Conservation (phyloP, 2,888 invertebrate genomes). For the Acrobasis suavella region DNA sequence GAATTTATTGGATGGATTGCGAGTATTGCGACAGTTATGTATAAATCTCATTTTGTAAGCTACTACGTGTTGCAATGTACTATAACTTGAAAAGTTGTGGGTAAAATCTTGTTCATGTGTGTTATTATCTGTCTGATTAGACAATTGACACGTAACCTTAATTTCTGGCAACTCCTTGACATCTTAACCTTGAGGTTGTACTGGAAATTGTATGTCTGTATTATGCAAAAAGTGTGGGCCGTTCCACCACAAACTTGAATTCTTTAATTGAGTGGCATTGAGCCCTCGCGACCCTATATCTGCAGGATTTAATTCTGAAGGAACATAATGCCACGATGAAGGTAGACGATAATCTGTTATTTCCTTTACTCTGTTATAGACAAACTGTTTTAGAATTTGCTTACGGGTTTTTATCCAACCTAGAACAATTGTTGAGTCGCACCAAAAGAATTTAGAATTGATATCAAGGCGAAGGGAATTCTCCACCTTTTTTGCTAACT, state of each 20-base stretch:
- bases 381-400: conserved; percentile 20
- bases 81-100: neutral
- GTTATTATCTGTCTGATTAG: neutral
- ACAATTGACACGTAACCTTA: neutral
- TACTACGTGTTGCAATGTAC: too few relatives aligned
- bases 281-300: too few relatives aligned
- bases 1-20: conserved; percentile 15
- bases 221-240: conserved; percentile 22
- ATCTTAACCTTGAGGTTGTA: neutral
- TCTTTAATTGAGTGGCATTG: too few relatives aligned
- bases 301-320: too few relatives aligned
- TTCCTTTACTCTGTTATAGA: conserved; percentile 21
- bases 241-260: too few relatives aligned
- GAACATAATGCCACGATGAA: conserved; percentile 24
- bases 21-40: conserved; percentile 28
- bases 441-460: too few relatives aligned
- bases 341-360: conserved; percentile 1
- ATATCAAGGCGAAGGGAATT: neutral
- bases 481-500: conserved; percentile 26
- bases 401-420: too few relatives aligned
- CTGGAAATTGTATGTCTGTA: conserved; percentile 21
- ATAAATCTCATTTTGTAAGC: conserved; percentile 28
- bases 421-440: too few relatives aligned
- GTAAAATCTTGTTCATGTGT: neutral
- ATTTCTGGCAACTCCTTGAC: neutral